Percentiles rank a stretch among this genome's conserved stretches.
These are phyloP conservation scores for Athalia cordata DNA, from an alignment of 2,888 invertebrate species.

Conservation along the genomic window DNA sequence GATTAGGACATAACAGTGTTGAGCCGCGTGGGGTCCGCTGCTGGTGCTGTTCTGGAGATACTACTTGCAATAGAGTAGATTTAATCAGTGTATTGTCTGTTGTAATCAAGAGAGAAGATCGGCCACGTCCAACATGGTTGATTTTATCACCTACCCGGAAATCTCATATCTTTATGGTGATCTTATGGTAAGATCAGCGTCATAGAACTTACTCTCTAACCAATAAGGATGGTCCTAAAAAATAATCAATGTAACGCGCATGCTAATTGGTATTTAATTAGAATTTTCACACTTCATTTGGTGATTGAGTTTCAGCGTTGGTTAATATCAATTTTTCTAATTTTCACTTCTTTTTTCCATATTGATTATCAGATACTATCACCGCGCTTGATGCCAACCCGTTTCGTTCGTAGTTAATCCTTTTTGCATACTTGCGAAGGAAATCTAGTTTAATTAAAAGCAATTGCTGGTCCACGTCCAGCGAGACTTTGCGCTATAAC, in stretches of 20 bases:
- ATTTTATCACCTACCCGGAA: constrained; percentile 68
- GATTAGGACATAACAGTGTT: constrained; percentile 11
- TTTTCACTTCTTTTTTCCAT: neutral
- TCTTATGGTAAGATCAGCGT: constrained; percentile 60
- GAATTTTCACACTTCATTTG: neutral
- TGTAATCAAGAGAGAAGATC: constrained; percentile 34
- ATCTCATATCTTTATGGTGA: constrained; percentile 69
- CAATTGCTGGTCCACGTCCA: neutral
- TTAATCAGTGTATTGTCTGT: constrained; percentile 22
- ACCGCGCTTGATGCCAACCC: constrained; percentile 5
- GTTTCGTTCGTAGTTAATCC: constrained; percentile 4
- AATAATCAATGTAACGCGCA: no score
- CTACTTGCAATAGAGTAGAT: neutral
- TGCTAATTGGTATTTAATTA: no score
- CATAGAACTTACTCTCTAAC: no score
- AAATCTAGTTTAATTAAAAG: constrained; percentile 39
- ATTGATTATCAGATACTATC: constrained; percentile 15
- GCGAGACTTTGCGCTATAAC: constrained; percentile 4
- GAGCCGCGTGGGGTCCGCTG: neutral
- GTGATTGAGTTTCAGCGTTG: neutral
- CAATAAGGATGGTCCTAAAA: no score
- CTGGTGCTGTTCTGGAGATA: neutral
- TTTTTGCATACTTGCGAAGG: constrained; percentile 9
- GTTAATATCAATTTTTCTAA: no score
- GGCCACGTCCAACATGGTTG: constrained; percentile 64